These are phyloP conservation scores for Cryptomyrus ogoouensis DNA, from an alignment of 2,113 vertebrate genomes.

Conservation along the genomic window DNA sequence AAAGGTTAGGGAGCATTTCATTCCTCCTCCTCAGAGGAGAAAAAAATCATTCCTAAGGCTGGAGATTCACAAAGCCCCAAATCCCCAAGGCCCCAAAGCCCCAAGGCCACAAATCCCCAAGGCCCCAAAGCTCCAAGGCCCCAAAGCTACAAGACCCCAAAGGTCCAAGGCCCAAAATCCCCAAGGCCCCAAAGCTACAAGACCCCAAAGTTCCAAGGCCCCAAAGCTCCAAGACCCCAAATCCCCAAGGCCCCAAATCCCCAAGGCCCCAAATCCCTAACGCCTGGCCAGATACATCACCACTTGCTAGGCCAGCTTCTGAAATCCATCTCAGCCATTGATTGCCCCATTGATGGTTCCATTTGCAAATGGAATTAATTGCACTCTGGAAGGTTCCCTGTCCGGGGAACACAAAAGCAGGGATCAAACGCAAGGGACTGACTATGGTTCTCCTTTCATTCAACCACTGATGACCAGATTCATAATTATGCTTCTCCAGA, in stretches of 20 bases:
- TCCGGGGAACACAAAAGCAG: not conserved
- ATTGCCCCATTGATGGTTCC: not conserved
- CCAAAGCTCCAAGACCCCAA: too few species aligned
- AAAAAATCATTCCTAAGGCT: not conserved
- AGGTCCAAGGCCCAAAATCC: not conserved
- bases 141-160: too few species aligned
- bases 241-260: not conserved
- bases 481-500: not conserved
- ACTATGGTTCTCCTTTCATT: too few species aligned
- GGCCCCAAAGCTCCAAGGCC: too few species aligned
- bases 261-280: not conserved
- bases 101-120: too few species aligned
- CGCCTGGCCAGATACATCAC: not conserved
- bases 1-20: not conserved
- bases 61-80: not conserved
- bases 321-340: not conserved
- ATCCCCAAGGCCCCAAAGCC: too few species aligned
- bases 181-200: not conserved
- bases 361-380: not conserved
- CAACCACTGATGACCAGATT: not conserved
- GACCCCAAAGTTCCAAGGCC: too few species aligned
- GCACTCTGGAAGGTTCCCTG: not conserved
- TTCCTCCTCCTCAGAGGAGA: not conserved
- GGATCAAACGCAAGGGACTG: not conserved
- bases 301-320: not conserved